Evolutionary conservation across 2,888 invertebrate genomes (phyloP).

Genomic region (Pyralis farinalis): DNA sequence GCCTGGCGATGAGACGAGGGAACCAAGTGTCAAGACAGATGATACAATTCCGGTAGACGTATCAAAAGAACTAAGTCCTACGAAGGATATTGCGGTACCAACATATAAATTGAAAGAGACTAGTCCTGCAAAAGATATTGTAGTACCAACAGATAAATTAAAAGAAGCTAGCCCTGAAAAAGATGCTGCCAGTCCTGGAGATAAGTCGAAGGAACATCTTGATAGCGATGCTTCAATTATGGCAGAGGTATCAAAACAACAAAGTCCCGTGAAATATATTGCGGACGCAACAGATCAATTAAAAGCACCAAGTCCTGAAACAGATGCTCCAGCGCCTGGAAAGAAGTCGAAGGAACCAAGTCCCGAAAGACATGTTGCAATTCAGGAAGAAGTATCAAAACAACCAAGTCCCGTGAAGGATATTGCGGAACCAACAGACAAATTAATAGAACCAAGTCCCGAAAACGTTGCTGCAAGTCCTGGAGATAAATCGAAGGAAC

Average conservation of each 20-base stretch:
- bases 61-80: constrained; percentile 5
- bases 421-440: constrained; percentile 2
- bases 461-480: not conserved
- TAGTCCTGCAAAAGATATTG: constrained; percentile 6
- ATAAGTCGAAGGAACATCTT: constrained; percentile 5
- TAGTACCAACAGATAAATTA: not conserved
- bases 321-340: not conserved
- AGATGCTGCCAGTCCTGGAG: constrained; percentile 1
- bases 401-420: not conserved
- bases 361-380: constrained; percentile 6
- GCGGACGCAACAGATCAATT: not conserved
- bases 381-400: constrained; percentile 1
- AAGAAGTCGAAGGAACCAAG: constrained; percentile 13
- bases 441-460: constrained; percentile 10
- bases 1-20: not conserved
- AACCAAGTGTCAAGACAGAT: not conserved
- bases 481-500: constrained; percentile 1
- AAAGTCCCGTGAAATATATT: not conserved
- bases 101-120: not conserved
- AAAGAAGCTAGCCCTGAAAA: constrained; percentile 13
- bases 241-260: not conserved
- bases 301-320: constrained; percentile 6
- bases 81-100: not conserved
- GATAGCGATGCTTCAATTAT: too few relatives aligned
- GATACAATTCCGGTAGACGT: too few relatives aligned